Conservation (phyloP, 2,113 vertebrate species). For the Galeopterus variegatus region DNA sequence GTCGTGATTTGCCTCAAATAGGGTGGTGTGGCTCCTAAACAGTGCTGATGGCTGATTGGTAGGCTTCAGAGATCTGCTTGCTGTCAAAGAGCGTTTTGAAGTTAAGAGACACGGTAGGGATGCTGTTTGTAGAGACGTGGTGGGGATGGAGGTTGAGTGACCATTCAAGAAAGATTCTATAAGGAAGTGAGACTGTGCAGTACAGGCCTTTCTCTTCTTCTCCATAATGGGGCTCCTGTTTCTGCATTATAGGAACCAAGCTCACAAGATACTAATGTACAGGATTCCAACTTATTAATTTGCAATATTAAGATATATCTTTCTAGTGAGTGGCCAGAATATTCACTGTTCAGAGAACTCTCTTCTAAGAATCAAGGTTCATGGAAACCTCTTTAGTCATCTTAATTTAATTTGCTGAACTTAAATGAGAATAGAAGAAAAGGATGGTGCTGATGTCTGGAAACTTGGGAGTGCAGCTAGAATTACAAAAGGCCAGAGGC, state of each 20-base stretch:
- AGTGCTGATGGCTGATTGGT: neutral
- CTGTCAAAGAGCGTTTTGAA: neutral
- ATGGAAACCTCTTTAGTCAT: neutral
- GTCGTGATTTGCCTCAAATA: neutral
- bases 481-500: neutral
- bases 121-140: neutral
- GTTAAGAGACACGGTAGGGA: neutral
- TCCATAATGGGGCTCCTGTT: neutral
- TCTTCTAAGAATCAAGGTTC: neutral
- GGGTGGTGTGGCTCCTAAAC: neutral
- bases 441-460: neutral
- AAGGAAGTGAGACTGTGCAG: neutral
- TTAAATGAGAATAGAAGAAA: neutral
- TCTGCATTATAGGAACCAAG: neutral
- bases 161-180: neutral
- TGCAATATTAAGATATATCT: neutral
- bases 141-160: neutral
- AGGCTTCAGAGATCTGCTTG: neutral
- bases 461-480: neutral
- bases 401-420: neutral
- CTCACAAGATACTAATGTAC: neutral
- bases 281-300: neutral
- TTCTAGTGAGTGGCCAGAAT: neutral
- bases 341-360: neutral
- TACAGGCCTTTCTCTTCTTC: neutral